Percentiles rank a stretch among this genome's conserved stretches.
These are phyloP conservation scores for Electrophaes corylata DNA, from an alignment of 2,888 invertebrate species.

Conservation along the genomic window DNA sequence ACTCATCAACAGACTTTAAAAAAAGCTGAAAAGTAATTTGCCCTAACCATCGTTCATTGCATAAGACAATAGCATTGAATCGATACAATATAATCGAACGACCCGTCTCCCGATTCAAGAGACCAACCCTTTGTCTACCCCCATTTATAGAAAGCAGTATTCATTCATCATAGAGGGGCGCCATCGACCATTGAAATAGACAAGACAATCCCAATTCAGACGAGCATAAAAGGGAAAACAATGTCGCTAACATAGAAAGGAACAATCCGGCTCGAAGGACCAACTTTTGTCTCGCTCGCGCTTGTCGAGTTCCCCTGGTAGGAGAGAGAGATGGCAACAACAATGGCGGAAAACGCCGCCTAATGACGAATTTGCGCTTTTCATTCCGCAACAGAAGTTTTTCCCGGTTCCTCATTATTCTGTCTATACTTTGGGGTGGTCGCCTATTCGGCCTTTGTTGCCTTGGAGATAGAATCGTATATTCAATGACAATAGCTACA, in stretches of 20 bases:
- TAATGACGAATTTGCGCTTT: slow-evolving; percentile 85
- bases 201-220: slow-evolving; percentile 84
- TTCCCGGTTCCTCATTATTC: slow-evolving; percentile 83
- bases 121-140: slow-evolving; percentile 83
- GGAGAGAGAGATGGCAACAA: slow-evolving; percentile 63
- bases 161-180: slow-evolving; percentile 82
- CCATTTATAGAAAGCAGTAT: slow-evolving; percentile 80
- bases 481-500: slow-evolving; percentile 62
- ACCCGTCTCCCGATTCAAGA: slow-evolving; percentile 83
- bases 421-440: slow-evolving; percentile 78
- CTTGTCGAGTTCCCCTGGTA: slow-evolving; percentile 41
- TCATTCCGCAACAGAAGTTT: slow-evolving; percentile 84
- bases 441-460: slow-evolving; percentile 71
- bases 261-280: slow-evolving; percentile 82
- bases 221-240: slow-evolving; percentile 83
- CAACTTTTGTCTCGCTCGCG: slow-evolving; percentile 68
- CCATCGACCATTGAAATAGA: slow-evolving; percentile 81
- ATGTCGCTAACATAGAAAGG: slow-evolving; percentile 84
- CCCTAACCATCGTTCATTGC: slow-evolving; percentile 80
- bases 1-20: slow-evolving; percentile 40
- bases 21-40: slow-evolving; percentile 82
- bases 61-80: slow-evolving; percentile 74
- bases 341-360: slow-evolving; percentile 83
- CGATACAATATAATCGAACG: slow-evolving; percentile 83
- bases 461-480: slow-evolving; percentile 73